phyloP scores from a whole-genome alignment of 2,113 vertebrate species.

The Salvelinus sp. region DNA sequence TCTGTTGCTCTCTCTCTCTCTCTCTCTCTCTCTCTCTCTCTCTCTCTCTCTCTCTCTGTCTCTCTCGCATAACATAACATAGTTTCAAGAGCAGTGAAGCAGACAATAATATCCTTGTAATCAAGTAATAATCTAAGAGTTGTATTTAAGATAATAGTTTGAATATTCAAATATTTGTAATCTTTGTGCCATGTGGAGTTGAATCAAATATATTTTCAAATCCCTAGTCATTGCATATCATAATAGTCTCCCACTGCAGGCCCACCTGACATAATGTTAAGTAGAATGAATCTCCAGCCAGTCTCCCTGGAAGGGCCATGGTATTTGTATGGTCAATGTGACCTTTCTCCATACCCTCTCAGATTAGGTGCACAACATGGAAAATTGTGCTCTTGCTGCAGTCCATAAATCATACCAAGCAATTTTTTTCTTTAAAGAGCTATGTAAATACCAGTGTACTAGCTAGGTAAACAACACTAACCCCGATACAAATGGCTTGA shows the following conservation, averaged over 20 bases:
- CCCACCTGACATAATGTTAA: conserved; percentile 90
- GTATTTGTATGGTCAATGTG: conserved; percentile 94
- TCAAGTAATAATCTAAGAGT: no score
- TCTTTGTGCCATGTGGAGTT: conserved; percentile 74
- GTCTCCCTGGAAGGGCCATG: conserved; percentile 88
- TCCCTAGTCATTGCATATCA: conserved; percentile 82
- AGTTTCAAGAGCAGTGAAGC: not conserved
- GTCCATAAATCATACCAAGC: conserved; percentile 98
- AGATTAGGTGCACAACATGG: conserved; percentile 97
- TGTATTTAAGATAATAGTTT: not conserved
- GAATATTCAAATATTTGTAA: conserved; percentile 33
- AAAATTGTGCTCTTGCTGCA: conserved; percentile 97
- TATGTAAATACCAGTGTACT: conserved; percentile 99
- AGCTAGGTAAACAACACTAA: conserved; percentile 99
- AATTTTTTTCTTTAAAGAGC: conserved; percentile 96
- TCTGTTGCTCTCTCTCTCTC: not conserved
- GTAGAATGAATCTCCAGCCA: conserved; percentile 96
- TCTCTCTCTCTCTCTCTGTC: conserved; percentile 14
- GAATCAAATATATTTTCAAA: conserved; percentile 82
- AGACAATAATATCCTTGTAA: no score
- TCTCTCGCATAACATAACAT: conserved; percentile 8
- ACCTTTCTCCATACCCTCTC: conserved; percentile 93
- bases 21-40: conserved; percentile 29
- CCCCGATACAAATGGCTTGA: conserved; percentile 96
- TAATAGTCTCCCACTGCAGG: conserved; percentile 81